phyloP scores from a whole-genome alignment of 1,140 invertebrate genomes.

The Temnothorax nylanderi region DNA sequence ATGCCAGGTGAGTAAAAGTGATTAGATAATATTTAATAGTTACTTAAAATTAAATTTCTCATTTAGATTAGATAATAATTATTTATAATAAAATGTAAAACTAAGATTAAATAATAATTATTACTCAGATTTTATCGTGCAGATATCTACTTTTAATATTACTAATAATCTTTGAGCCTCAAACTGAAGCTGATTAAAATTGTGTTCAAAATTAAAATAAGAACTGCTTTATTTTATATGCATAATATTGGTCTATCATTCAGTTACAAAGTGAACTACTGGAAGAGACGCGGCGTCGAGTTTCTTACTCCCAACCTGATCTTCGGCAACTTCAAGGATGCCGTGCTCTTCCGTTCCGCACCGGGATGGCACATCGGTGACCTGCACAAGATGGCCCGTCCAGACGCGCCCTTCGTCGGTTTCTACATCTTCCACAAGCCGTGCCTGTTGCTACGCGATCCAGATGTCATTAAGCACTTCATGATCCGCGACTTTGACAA shows the following conservation, averaged over 20 bases:
- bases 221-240: neutral
- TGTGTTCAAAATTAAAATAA: neutral
- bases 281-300: conserved; percentile 73
- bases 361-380: conserved; percentile 81
- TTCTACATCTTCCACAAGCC: conserved; percentile 74
- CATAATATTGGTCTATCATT: neutral
- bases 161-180: neutral
- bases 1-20: conserved; percentile 27
- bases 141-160: neutral
- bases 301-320: conserved; percentile 62
- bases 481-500: conserved; percentile 84
- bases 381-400: conserved; percentile 59
- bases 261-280: conserved; percentile 53
- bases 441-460: conserved; percentile 67
- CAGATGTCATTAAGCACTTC: conserved; percentile 74
- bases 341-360: conserved; percentile 66
- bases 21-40: neutral
- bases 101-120: too few species aligned
- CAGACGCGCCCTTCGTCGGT: conserved; percentile 63
- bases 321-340: conserved; percentile 76
- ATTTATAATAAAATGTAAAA: too few species aligned
- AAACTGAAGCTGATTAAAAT: neutral
- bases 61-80: too few species aligned
- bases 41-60: neutral
- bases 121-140: neutral